Evolutionary conservation across 2,888 invertebrate species (phyloP).

Genomic region (Parnassius apollo): DNA sequence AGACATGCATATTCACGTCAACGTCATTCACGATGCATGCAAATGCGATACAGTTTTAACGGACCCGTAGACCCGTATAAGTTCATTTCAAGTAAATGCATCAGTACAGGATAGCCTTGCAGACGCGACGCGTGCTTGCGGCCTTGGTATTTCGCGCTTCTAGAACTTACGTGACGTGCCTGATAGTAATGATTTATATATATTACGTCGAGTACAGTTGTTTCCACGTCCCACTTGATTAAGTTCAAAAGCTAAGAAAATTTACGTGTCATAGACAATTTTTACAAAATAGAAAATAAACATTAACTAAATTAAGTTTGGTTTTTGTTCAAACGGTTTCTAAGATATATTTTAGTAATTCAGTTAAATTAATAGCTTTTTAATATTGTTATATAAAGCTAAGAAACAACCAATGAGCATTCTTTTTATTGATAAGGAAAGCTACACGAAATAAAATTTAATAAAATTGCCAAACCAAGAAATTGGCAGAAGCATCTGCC

Average conservation of each 20-base stretch:
- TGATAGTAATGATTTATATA: slow-evolving; percentile 18
- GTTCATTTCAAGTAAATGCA: slow-evolving; percentile 19
- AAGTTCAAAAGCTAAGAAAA: slow-evolving; percentile 1
- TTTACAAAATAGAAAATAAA: too few species aligned
- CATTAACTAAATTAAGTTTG: too few species aligned
- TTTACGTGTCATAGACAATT: background rate
- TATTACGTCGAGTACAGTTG: slow-evolving; percentile 6
- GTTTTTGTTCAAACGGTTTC: too few species aligned
- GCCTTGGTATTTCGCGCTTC: slow-evolving; percentile 27
- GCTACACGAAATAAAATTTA: too few species aligned
- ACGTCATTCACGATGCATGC: slow-evolving; percentile 1
- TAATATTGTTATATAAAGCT: too few species aligned
- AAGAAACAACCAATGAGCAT: too few species aligned
- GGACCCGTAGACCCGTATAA: slow-evolving; percentile 20
- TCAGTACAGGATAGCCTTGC: slow-evolving; percentile 20
- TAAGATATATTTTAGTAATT: too few species aligned
- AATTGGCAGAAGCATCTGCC: too few species aligned
- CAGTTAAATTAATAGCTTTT: too few species aligned
- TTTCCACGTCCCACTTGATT: slow-evolving; percentile 5
- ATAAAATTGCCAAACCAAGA: too few species aligned
- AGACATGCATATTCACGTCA: background rate
- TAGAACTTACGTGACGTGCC: slow-evolving; percentile 26
- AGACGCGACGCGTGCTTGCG: background rate
- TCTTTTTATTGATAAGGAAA: too few species aligned
- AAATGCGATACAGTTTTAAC: slow-evolving; percentile 19